Evolutionary conservation across 2,797 vertebrate species (phyloP), one percentile per base, ranked within the genome.

Genomic region (Pipistrellus nathusii): DNA sequence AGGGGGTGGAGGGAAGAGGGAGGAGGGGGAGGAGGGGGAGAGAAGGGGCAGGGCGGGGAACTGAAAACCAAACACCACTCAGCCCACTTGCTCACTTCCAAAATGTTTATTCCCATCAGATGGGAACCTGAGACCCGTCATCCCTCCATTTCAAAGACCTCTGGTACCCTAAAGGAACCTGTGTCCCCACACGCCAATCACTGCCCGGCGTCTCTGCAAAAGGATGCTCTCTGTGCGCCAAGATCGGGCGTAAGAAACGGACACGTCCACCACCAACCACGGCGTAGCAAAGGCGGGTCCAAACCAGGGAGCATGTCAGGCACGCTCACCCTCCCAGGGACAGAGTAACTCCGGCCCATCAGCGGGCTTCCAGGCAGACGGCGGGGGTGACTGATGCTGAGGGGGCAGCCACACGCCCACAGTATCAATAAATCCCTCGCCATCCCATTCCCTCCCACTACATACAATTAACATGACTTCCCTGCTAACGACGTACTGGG

Each of bases 21-120:
- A 20, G 44, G 17, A 13, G 13, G 8, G 51, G 0, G n/a, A 10
- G 32, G 8, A 20, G 44, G 21, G 17, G 17, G 11, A 14, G 3
- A 27, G 25, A 59, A 59, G n/a, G 2, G 38, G 4, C 2, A 44
- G 8, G 13, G 11, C 0, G 2, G 14, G 35, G 5, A 15, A 15
- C 25, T 30, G 25, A 3, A 51, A 89, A 72, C 11, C 3, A 27
- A 84, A 81, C 69, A 13, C 27, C 48, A 9, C 71, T 20, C 0
- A 21, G 48, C 18, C 68, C 7, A 55, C 4, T 18, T 25, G 53
- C 57, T 78, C 11, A 1, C 44, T 88, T 81, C 75, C 38, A 41
- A 93, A 76, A 88, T 69, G 85, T 57, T 10, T 41, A 35, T 20
- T 68, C 66, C 32, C 4, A 35, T 35, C n/a, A 81, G 41, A 81